These are phyloP conservation scores for Drosophila burlai DNA, from an alignment of 1,140 invertebrate species.

Conservation along the genomic window DNA sequence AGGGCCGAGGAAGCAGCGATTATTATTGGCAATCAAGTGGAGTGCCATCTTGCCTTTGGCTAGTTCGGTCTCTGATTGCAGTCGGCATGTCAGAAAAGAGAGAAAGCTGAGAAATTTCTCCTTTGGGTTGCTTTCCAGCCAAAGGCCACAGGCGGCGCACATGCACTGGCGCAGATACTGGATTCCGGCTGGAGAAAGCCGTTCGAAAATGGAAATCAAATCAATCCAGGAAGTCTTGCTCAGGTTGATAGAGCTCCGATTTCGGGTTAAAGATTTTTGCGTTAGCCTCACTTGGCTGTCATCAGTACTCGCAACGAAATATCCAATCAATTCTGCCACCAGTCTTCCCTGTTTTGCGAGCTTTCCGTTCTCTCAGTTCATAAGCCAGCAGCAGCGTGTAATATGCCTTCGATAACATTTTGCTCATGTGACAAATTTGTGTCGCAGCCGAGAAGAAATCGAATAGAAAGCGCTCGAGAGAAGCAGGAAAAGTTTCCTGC, in stretches of 20 bases:
- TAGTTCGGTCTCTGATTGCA: slow-evolving; percentile 68
- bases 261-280: slow-evolving; percentile 48
- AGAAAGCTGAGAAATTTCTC: slow-evolving; percentile 54
- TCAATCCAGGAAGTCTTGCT: slow-evolving; percentile 13
- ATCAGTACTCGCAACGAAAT: slow-evolving; percentile 15
- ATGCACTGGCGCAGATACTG: slow-evolving; percentile 2
- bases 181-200: neutral
- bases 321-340: slow-evolving; percentile 29
- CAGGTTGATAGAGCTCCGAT: slow-evolving; percentile 20
- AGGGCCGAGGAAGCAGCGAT: slow-evolving; percentile 42
- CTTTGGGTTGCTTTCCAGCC: slow-evolving; percentile 20
- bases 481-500: slow-evolving; percentile 63
- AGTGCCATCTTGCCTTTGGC: slow-evolving; percentile 64
- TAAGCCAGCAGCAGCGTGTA: slow-evolving; percentile 68
- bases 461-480: slow-evolving; percentile 23
- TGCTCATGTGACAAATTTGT: slow-evolving; percentile 78
- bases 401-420: slow-evolving; percentile 80
- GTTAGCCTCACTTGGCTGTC: slow-evolving; percentile 12
- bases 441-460: slow-evolving; percentile 36
- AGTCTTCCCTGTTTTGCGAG: neutral
- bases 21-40: slow-evolving; percentile 79
- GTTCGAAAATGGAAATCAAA: slow-evolving; percentile 35
- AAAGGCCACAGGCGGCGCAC: slow-evolving; percentile 19
- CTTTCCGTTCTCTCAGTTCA: slow-evolving; percentile 47
- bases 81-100: slow-evolving; percentile 43